Percentiles rank a stretch among this genome's conserved stretches.
Evolutionary conservation across 2,113 vertebrate genomes (phyloP).

Genomic region (Rhynchopsitta pachyrhyncha): DNA sequence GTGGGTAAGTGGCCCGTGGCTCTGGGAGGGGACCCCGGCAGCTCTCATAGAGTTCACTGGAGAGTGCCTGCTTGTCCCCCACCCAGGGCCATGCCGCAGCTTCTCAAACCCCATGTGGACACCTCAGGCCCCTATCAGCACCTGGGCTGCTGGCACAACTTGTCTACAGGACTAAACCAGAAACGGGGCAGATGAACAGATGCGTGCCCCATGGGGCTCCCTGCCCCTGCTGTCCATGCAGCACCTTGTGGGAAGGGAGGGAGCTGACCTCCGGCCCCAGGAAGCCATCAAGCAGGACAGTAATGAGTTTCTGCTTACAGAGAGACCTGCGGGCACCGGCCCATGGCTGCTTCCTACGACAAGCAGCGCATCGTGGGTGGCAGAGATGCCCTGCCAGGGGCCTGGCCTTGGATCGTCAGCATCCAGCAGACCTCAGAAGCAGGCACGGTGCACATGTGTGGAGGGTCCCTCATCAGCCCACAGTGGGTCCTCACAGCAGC

Average conservation of each 20-base stretch:
- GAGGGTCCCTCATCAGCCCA: neutral
- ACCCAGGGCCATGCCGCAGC: neutral
- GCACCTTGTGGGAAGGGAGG: neutral
- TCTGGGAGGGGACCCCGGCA: neutral
- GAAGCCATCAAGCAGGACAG: neutral
- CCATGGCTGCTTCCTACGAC: accelerated
- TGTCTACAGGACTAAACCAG: neutral
- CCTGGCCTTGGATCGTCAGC: slow-evolving; percentile 12
- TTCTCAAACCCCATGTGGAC: neutral
- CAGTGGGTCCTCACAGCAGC: slow-evolving; percentile 5
- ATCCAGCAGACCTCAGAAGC: neutral
- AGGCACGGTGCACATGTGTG: neutral
- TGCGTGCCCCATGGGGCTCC: accelerated
- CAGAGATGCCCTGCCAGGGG: neutral
- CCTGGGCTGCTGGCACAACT: neutral
- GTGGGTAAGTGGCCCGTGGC: neutral
- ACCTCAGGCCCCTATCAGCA: neutral
- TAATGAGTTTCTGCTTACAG: neutral
- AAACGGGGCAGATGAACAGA: accelerated
- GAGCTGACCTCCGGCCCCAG: neutral
- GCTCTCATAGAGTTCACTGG: neutral
- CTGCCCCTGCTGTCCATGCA: neutral
- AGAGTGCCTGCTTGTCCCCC: accelerated
- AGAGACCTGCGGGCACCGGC: neutral
- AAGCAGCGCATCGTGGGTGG: neutral